Evolutionary conservation across 2,888 invertebrate genomes (phyloP).

Genomic region (Tuberolachnus salignus): DNA sequence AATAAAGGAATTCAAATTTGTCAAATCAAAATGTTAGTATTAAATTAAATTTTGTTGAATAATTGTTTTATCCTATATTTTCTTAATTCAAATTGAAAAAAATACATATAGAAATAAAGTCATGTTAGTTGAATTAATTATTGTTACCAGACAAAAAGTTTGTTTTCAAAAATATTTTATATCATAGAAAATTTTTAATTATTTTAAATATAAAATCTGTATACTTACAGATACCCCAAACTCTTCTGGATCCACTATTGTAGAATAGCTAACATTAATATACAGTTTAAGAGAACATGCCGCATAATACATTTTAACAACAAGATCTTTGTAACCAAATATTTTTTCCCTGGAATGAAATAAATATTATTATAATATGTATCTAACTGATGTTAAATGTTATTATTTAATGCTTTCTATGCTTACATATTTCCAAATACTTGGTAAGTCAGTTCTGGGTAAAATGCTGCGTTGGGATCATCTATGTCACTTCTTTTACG

Average conservation of each 20-base stretch:
- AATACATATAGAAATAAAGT: too few species aligned
- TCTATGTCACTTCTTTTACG: constrained; percentile 71
- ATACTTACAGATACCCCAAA: constrained; percentile 63
- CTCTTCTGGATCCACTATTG: constrained; percentile 67
- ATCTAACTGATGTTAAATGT: not conserved
- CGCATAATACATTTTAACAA: constrained; percentile 78
- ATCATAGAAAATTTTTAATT: not conserved
- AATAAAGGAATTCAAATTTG: not conserved
- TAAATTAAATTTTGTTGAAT: too few species aligned
- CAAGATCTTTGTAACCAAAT: constrained; percentile 88
- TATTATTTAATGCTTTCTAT: not conserved
- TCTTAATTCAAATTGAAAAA: too few species aligned
- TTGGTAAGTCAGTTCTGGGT: constrained; percentile 90
- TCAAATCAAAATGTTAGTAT: too few species aligned
- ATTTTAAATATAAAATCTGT: not conserved
- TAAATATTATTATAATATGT: constrained; percentile 3
- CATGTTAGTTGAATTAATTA: too few species aligned
- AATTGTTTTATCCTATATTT: too few species aligned
- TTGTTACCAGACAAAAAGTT: too few species aligned
- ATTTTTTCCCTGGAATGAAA: constrained; percentile 75
- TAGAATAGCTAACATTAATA: constrained; percentile 75
- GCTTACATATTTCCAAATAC: constrained; percentile 81
- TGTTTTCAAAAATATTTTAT: too few species aligned
- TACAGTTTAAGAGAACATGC: constrained; percentile 83
- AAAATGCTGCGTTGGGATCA: constrained; percentile 71